Percentiles rank a stretch among this genome's conserved stretches.
Evolutionary conservation across 2,113 vertebrate species (phyloP).

Genomic region (Paratilapia polleni): DNA sequence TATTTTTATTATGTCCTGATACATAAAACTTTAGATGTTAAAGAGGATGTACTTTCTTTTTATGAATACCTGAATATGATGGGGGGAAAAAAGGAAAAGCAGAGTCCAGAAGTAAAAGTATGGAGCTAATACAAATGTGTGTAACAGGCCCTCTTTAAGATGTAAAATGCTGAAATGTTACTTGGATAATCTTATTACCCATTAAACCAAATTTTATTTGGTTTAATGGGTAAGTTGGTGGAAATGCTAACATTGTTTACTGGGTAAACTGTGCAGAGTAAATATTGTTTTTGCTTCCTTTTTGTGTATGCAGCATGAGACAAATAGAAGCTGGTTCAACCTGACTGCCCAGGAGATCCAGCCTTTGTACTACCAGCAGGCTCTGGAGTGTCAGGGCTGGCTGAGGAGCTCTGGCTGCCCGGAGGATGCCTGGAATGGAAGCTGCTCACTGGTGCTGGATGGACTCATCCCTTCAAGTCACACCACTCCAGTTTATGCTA

Average conservation of each 20-base stretch:
- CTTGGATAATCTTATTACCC: not conserved
- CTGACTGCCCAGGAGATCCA: slow-evolving; percentile 88
- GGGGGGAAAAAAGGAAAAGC: too few relatives aligned
- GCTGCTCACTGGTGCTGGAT: slow-evolving; percentile 86
- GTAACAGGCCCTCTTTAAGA: accelerated
- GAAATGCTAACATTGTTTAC: not conserved
- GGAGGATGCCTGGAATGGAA: slow-evolving; percentile 88
- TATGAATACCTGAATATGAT: too few relatives aligned
- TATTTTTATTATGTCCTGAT: too few relatives aligned
- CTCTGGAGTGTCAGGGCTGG: slow-evolving; percentile 62
- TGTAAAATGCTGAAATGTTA: not conserved
- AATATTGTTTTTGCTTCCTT: not conserved
- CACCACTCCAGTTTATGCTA: slow-evolving; percentile 66
- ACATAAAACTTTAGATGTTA: too few relatives aligned
- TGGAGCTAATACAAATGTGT: too few relatives aligned
- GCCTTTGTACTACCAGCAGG: slow-evolving; percentile 79
- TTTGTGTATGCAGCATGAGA: slow-evolving; percentile 79
- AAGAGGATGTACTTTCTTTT: too few relatives aligned
- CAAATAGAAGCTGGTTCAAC: slow-evolving; percentile 85
- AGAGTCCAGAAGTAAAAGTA: too few relatives aligned
- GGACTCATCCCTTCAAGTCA: slow-evolving; percentile 79
- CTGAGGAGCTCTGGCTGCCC: slow-evolving; percentile 83
- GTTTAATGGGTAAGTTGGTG: not conserved
- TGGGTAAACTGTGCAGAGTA: not conserved
- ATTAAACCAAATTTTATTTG: accelerated